Conservation (phyloP, 2,888 invertebrate genomes). For the Hypsopygia costalis region DNA sequence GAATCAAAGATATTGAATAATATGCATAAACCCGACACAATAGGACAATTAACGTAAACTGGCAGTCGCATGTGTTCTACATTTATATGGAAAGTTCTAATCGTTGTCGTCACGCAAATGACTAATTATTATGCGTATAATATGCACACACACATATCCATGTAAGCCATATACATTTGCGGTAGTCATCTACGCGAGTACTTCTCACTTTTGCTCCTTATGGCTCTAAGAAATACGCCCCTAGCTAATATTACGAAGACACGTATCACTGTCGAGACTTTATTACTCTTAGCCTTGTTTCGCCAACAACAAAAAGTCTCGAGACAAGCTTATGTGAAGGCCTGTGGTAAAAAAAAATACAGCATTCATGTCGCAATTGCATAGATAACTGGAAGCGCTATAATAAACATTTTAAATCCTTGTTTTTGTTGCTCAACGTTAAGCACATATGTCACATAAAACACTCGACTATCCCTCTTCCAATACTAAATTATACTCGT, state of each 20-base stretch:
- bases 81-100: conserved; percentile 55
- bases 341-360: too few species aligned
- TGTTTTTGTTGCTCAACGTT: too few species aligned
- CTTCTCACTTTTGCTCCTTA: background rate
- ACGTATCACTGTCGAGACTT: background rate
- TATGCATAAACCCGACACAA: conserved; percentile 40
- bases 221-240: background rate
- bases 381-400: too few species aligned
- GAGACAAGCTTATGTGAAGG: too few species aligned
- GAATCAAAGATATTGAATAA: background rate
- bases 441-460: too few species aligned
- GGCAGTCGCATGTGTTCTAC: conserved; percentile 47
- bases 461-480: too few species aligned
- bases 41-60: conserved; percentile 59
- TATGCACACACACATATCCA: conserved; percentile 24
- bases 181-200: conserved; percentile 2
- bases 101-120: conserved; percentile 62
- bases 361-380: too few species aligned
- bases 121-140: conserved; percentile 46
- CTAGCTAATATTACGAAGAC: background rate
- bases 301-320: background rate
- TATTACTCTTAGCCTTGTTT: background rate
- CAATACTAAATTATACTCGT: too few species aligned
- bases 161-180: background rate
- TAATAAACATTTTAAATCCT: too few species aligned